Evolutionary conservation across 2,113 vertebrate species (phyloP).

Genomic region (Raphicerus campestris): DNA sequence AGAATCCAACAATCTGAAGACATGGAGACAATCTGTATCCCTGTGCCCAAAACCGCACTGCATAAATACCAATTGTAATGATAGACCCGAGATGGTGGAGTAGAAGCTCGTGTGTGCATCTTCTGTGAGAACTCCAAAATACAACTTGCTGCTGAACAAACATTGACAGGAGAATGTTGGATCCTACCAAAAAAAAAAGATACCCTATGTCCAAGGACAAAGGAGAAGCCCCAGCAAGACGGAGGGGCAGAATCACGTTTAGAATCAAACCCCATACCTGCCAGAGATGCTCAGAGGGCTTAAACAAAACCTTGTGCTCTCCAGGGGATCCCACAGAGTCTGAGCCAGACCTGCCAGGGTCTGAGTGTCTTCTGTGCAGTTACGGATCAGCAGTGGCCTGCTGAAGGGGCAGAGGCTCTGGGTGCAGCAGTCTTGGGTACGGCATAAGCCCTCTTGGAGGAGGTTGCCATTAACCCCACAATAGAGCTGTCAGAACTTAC

Average conservation of each 20-base stretch:
- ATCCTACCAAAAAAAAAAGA: neutral
- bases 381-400: neutral
- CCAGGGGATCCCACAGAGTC: neutral
- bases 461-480: neutral
- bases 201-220: neutral
- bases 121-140: neutral
- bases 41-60: fast-evolving
- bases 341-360: neutral
- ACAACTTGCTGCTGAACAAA: neutral
- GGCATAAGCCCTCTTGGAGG: neutral
- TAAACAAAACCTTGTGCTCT: neutral
- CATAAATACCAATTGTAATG: neutral
- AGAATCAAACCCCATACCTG: neutral
- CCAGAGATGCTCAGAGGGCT: neutral
- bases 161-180: neutral
- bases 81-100: neutral
- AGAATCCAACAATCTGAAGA: neutral
- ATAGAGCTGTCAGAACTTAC: neutral
- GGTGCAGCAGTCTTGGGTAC: neutral
- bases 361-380: neutral
- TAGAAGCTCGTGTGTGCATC: neutral
- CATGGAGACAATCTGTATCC: fast-evolving
- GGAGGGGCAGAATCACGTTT: neutral
- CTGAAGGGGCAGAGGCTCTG: neutral
- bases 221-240: neutral